phyloP scores from a whole-genome alignment of 2,888 invertebrate genomes.

The Melanotus villosus region DNA sequence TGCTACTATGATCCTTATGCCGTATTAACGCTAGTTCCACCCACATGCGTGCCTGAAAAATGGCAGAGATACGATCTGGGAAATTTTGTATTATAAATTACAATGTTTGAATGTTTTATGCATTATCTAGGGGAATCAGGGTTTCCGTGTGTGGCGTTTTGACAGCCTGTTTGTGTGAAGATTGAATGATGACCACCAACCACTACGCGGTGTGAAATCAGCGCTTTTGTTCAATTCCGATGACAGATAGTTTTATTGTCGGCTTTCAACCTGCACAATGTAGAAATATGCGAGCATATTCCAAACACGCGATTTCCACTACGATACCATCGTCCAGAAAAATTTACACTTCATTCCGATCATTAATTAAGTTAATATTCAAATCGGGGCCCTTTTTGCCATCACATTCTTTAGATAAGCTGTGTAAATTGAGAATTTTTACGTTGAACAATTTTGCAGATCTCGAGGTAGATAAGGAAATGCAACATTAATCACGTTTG shows the following conservation, averaged over 20 bases:
- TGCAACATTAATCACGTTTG: too few species aligned
- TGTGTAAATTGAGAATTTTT: neutral
- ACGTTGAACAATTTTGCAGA: too few species aligned
- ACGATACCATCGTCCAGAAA: constrained; percentile 1
- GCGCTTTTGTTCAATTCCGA: constrained; percentile 50
- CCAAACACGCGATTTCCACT: neutral
- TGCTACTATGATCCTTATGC: constrained; percentile 50
- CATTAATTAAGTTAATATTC: constrained; percentile 2
- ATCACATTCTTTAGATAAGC: neutral
- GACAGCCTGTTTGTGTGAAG: constrained; percentile 54
- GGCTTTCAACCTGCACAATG: constrained; percentile 19
- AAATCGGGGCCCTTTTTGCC: neutral
- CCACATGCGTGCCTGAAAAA: constrained; percentile 52
- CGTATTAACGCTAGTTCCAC: constrained; percentile 50
- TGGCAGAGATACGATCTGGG: constrained; percentile 54
- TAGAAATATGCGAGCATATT: constrained; percentile 13
- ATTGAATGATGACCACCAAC: constrained; percentile 54
- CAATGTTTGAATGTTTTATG: constrained; percentile 58
- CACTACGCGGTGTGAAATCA: constrained; percentile 49
- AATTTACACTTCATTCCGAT: neutral
- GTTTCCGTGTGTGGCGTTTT: constrained; percentile 57
- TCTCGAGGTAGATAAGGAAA: too few species aligned
- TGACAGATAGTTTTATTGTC: constrained; percentile 47
- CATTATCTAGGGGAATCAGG: constrained; percentile 54
- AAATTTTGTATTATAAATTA: constrained; percentile 58